Evolutionary conservation across 2,797 vertebrate genomes (phyloP), one percentile per base, ranked within the genome.

Genomic region (Liasis olivaceus): DNA sequence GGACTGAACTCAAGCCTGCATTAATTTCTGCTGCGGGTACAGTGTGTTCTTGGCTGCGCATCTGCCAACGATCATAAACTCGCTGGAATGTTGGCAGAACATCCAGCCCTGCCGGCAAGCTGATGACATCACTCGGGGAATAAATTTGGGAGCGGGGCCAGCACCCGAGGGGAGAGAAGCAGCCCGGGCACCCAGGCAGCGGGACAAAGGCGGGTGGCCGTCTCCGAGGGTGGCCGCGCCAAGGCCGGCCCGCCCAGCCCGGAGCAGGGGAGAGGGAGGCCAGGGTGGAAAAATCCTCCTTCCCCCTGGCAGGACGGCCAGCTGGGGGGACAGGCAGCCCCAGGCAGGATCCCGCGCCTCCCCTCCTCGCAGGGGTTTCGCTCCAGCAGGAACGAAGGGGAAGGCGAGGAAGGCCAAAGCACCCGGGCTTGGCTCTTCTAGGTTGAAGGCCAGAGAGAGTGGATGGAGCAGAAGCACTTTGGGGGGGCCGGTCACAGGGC

Each of bases 21-120:
- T 99, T 99, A 99, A 99, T 99, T 99, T 99, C 98, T 99, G 98
- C 98, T 99, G 98, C 99, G 98, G 99, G 99, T 99, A 99, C 99
- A 99, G 98, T 97, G 97, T 99, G 99, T 99, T 99, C 99, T 99
- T 99, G 99, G 98, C 99, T 98, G 98, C 99, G 99, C 99, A 99
- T 99, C 99, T 99, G 99, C 98, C 99, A 99, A 98, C 98, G 98
- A 99, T 99, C 99, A 99, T 99, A 99, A 99, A 99, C 98, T 98
- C 98, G 98, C 99, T 98, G 98, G 99, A 99, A 99, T 99, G 98
- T 99, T 99, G 99, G 99, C 99, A 99, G 99, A 99, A 99, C 99
- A 99, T 99, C 98, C 98, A 99, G 99, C 98, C 99, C 99, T 99
- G 99, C 99, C 98, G 98, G 99, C 98, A 98, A 97, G 98, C 98